Evolutionary conservation across 2,888 invertebrate genomes (phyloP), one percentile per base, ranked within the genome.

Genomic region (Pogonocherus hispidulus): DNA sequence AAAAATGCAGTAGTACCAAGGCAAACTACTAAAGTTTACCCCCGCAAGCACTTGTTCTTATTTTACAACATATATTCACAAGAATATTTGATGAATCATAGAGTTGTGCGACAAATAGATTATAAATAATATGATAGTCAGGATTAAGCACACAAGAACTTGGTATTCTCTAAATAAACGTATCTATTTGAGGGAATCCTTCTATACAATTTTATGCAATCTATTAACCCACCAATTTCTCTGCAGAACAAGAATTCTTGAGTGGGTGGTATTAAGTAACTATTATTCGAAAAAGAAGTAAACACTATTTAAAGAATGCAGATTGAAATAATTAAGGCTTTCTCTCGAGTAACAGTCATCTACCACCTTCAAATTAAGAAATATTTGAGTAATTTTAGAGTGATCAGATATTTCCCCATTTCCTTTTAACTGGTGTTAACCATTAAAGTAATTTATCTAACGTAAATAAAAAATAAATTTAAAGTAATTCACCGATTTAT

Each of bases 291-390:
- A 41, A 69, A 65, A 16, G 59, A 66, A 69, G 65, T 66, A 69
- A 57, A 62, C 54, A 72, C 60, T 32, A 72, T 67, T 69, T 63
- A 44, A 62, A 69, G 72, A 72, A 72, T 72, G 72, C 72, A 66
- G 63, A 67, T 56, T 47, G 32, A 52, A 52, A 47, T 32, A 59
- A 47, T 57, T 59, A 59, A 44, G 23, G 67, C 72, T 72, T 72
- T 72, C 71, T 67, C 69, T 72, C 69, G 54, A 64, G 63, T 51
- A 69, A 72, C 54, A 64, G 22, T 69, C 69, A 67, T 69, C 65
- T 65, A 67, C 67, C 67, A 69, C 69, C 69, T 70, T 67, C 67
- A 72, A 66, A 69, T 65, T 65, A 56, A 60, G 69, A 69, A 65
- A 69, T 62, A 60, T 56, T 44, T 62, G 41, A 54, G 35, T 37